Conservation (phyloP, 2,888 invertebrate genomes). For the Zonitis immaculata region DNA sequence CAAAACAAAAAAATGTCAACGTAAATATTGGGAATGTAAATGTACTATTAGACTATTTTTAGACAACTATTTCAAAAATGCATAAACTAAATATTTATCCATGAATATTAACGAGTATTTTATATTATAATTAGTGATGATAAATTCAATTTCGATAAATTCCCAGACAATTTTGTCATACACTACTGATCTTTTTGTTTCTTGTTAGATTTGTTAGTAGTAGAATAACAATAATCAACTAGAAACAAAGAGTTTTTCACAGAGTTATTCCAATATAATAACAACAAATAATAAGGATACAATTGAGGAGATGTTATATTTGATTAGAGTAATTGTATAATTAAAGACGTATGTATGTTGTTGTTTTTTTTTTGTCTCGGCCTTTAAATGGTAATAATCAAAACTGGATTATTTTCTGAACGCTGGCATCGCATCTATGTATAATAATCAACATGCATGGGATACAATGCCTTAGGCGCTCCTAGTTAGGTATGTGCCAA, state of each 20-base stretch:
- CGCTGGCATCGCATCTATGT: neutral
- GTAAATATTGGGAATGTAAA: neutral
- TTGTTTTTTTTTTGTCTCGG: neutral
- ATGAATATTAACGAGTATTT: neutral
- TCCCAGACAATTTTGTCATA: neutral
- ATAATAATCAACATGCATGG: constrained; percentile 31
- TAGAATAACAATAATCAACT: too few relatives aligned
- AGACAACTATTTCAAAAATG: constrained; percentile 15
- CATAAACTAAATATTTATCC: constrained; percentile 5
- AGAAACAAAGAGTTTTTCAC: neutral
- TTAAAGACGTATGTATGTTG: neutral
- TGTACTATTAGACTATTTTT: constrained; percentile 7
- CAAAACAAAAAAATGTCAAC: neutral
- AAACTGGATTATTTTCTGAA: constrained; percentile 11
- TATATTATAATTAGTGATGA: neutral
- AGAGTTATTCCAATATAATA: neutral
- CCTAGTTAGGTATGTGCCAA: constrained; percentile 43
- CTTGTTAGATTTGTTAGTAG: neutral
- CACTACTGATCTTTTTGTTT: neutral
- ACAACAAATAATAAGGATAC: neutral
- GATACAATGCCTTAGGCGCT: constrained; percentile 34
- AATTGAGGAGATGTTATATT: neutral
- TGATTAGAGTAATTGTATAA: neutral
- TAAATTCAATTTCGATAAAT: neutral
- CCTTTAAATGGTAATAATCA: neutral